These are phyloP conservation scores for Semnornis frantzii DNA, from an alignment of 2,113 vertebrate genomes.

Conservation along the genomic window DNA sequence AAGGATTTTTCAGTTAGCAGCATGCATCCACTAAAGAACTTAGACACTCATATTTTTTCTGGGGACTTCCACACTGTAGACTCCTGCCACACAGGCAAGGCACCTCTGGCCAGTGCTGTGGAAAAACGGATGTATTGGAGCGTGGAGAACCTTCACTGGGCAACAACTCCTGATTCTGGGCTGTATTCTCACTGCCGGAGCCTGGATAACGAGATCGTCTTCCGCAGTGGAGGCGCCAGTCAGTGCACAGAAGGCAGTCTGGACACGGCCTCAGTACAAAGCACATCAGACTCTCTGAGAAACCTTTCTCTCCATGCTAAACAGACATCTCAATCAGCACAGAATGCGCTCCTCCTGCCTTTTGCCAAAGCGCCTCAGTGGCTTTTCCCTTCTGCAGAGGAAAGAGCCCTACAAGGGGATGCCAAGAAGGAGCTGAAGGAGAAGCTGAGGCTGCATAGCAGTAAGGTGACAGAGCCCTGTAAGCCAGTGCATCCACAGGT, in stretches of 20 bases:
- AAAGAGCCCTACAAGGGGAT: slow-evolving; percentile 67
- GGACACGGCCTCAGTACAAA: slow-evolving; percentile 61
- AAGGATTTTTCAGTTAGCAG: slow-evolving; percentile 76
- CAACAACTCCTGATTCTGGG: slow-evolving; percentile 65
- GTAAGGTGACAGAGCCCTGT: slow-evolving; percentile 74
- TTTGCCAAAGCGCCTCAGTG: slow-evolving; percentile 78
- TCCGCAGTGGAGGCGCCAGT: slow-evolving; percentile 77
- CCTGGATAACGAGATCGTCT: slow-evolving; percentile 81
- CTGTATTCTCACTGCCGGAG: slow-evolving; percentile 75
- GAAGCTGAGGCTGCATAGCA: slow-evolving; percentile 84
- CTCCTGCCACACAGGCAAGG: slow-evolving; percentile 32
- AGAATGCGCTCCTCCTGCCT: slow-evolving; percentile 74
- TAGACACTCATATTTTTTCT: slow-evolving; percentile 56
- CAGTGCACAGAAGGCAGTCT: slow-evolving; percentile 77
- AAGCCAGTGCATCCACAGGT: slow-evolving; percentile 79
- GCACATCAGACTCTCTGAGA: slow-evolving; percentile 63
- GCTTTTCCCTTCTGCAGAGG: slow-evolving; percentile 78
- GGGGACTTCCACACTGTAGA: slow-evolving; percentile 42
- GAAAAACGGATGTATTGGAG: slow-evolving; percentile 83
- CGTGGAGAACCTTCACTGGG: slow-evolving; percentile 90
- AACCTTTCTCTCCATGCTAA: slow-evolving; percentile 69
- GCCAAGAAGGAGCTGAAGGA: slow-evolving; percentile 83
- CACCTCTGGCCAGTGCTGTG: slow-evolving; percentile 2
- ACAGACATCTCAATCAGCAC: slow-evolving; percentile 39
- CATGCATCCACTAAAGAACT: slow-evolving; percentile 74